Evolutionary conservation across 2,797 vertebrate genomes (phyloP).

Genomic region (Ibycter americanus): DNA sequence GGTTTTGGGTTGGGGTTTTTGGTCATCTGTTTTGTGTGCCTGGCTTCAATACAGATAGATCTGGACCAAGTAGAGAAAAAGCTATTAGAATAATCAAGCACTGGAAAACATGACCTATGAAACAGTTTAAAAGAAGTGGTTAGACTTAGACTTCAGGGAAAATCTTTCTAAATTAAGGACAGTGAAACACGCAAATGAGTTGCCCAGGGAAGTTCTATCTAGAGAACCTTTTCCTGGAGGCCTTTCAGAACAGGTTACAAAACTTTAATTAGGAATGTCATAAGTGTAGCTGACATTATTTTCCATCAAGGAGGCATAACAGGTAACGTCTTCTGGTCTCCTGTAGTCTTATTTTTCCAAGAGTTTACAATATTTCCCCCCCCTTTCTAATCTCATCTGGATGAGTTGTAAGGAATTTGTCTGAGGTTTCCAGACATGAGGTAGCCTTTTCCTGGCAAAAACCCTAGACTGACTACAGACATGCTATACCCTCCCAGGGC

Average conservation of each 20-base stretch:
- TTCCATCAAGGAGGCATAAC: neutral
- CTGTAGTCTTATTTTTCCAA: neutral
- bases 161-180: neutral
- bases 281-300: neutral
- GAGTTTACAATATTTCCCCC: neutral
- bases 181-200: neutral
- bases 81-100: neutral
- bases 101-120: neutral
- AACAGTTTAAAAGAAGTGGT: neutral
- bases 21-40: neutral
- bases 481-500: slow-evolving; percentile 62
- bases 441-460: slow-evolving; percentile 70
- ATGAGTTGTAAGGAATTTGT: slow-evolving; percentile 53
- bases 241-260: neutral
- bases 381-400: slow-evolving; percentile 53
- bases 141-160: neutral
- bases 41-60: neutral
- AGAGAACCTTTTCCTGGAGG: neutral
- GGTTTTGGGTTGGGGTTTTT: too few species aligned
- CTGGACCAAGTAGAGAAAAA: neutral
- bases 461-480: slow-evolving; percentile 57
- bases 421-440: slow-evolving; percentile 68
- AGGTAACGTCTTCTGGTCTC: neutral
- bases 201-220: neutral
- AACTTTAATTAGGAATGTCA: neutral